phyloP scores from a whole-genome alignment of 1,140 invertebrate species.

The Aphaenogaster floridana region DNA sequence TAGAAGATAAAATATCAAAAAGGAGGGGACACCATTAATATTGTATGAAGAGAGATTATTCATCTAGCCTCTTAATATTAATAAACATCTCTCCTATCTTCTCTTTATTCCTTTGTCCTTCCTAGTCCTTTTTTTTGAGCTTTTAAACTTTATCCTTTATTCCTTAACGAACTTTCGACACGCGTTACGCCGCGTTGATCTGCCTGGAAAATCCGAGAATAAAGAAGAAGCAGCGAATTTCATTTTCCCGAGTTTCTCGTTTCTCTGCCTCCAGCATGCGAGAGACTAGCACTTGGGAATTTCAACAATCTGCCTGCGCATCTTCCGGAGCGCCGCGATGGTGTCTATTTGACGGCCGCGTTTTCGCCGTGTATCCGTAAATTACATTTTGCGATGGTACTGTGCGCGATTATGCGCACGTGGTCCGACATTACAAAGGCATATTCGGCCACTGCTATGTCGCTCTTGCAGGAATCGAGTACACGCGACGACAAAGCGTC shows the following conservation, averaged over 20 bases:
- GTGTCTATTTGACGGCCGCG: conserved; percentile 65
- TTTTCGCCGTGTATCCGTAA: conserved; percentile 70
- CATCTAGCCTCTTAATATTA: conserved; percentile 52
- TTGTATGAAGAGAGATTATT: conserved; percentile 52
- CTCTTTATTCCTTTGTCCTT: not conserved
- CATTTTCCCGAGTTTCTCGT: conserved; percentile 9
- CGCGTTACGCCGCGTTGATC: conserved; percentile 17
- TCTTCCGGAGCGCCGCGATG: conserved; percentile 13
- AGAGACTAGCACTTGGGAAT: conserved; percentile 34
- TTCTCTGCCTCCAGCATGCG: not conserved
- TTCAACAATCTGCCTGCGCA: conserved; percentile 50
- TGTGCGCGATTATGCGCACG: conserved; percentile 68
- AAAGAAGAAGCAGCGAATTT: conserved; percentile 51
- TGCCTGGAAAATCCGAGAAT: conserved; percentile 41
- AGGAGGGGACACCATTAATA: conserved; percentile 36
- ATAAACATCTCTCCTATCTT: conserved; percentile 10
- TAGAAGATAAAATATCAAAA: conserved; percentile 9
- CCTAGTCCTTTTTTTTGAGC: not conserved
- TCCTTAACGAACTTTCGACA: conserved; percentile 54
- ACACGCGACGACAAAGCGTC: conserved; percentile 48
- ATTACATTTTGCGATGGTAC: conserved; percentile 67
- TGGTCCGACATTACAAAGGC: conserved; percentile 59
- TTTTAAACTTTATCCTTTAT: conserved; percentile 25
- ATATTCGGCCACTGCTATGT: conserved; percentile 68
- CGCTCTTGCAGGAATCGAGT: conserved; percentile 50